These are phyloP conservation scores for Mercenaria mercenaria DNA, from an alignment of 1,140 invertebrate genomes.

Conservation along the genomic window DNA sequence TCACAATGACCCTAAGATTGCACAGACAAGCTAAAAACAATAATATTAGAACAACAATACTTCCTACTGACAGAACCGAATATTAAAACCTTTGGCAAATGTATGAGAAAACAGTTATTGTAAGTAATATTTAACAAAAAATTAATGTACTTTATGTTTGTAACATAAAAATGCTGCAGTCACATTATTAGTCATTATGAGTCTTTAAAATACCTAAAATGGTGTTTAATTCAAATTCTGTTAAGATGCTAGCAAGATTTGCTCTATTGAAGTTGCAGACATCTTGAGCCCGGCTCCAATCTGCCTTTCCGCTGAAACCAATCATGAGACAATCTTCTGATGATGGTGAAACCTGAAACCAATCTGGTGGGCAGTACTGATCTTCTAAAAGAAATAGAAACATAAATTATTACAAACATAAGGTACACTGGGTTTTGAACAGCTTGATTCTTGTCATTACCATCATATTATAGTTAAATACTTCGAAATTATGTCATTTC, in stretches of 20 bases:
- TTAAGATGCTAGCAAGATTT: conserved; percentile 59
- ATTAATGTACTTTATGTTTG: too few species aligned
- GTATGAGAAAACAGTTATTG: too few species aligned
- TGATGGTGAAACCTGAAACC: conserved; percentile 34
- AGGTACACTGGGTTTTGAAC: conserved; percentile 68
- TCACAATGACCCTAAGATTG: too few species aligned
- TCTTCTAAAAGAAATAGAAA: conserved; percentile 31
- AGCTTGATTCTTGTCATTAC: conserved; percentile 58
- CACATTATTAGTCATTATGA: too few species aligned
- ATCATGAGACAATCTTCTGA: conserved; percentile 64
- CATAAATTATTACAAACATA: conserved; percentile 6
- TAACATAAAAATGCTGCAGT: too few species aligned
- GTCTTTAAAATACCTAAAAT: conserved; percentile 68
- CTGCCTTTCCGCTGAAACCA: neutral
- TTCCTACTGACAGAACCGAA: neutral
- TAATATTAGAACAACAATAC: too few species aligned
- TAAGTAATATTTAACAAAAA: too few species aligned
- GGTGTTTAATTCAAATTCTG: conserved; percentile 14
- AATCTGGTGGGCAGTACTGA: conserved; percentile 64
- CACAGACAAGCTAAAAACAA: too few species aligned
- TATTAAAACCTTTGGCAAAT: too few species aligned
- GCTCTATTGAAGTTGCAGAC: conserved; percentile 67
- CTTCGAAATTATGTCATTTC: too few species aligned
- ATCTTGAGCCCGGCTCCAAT: conserved; percentile 60
- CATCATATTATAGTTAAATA: too few species aligned